Evolutionary conservation across 1,140 invertebrate species (phyloP), one percentile per base, ranked within the genome.

Genomic region (Heliothis subflexa): DNA sequence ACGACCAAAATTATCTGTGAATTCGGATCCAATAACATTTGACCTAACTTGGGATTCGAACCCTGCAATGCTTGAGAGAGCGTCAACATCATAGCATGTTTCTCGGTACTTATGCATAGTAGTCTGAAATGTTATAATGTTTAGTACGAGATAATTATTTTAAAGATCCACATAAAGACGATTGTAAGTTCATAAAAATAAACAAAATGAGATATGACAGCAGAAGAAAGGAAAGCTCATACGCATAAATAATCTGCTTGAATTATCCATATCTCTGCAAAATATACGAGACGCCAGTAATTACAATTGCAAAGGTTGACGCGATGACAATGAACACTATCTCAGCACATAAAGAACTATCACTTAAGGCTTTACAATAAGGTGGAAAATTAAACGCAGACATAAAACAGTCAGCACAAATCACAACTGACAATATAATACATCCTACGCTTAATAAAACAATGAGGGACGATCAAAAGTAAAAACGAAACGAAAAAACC

Each of bases 401-500:
- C 49, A 79, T 79, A 76, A 61, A 79, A 40, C 71, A 78, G 72
- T 78, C 75, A 80, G 52, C 21, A 78, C 72, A 80, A 68, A 74
- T 77, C 66, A 80, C 55, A 68, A 77, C 78, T 61, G 61, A 78
- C 72, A 79, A 81, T 81, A 84, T 79, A 81, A 81, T 79, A 81
- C 81, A 47, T 80, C 85, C 85, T 83, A 86, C 85, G 85, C 83
- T 70, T 55, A 47, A 68, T 78, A 81, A 83, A 81, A 86, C 85
- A 86, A 86, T 86, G 81, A 82, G 59, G 45, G 45, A 71, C 57
- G 81, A 75, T 80, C 83, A 81, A 82, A 84, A 76, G 77, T 79
- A 66, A 78, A 73, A 81, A 76, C 52, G 71, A 85, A 86, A 82
- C 50, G 72, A 83, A 76, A 85, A 66, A 47, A 82, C 79, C 62